Conservation (phyloP, 2,888 invertebrate species). For the Ectemnius lituratus region DNA sequence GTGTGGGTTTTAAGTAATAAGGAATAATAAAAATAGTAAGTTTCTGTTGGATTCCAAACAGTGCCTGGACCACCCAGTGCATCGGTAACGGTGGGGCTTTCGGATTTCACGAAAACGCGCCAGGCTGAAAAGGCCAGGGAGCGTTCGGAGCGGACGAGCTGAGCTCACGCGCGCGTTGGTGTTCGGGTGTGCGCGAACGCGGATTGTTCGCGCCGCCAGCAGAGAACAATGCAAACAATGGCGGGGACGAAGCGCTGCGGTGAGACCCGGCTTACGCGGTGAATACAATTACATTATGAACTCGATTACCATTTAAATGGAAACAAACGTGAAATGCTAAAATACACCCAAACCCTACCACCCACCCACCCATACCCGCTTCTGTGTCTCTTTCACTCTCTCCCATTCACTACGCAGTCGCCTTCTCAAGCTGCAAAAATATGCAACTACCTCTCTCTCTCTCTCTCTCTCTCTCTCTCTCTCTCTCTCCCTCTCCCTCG, state of each 20-base stretch:
- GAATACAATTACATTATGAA: conserved; percentile 78
- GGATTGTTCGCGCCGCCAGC: conserved; percentile 68
- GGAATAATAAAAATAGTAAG: too few relatives aligned
- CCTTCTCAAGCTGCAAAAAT: conserved; percentile 45
- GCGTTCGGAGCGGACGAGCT: neutral
- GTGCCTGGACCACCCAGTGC: too few relatives aligned
- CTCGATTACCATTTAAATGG: conserved; percentile 78
- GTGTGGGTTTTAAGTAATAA: too few relatives aligned
- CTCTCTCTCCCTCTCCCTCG: neutral
- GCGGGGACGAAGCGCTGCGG: conserved; percentile 68
- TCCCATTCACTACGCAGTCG: conserved; percentile 5
- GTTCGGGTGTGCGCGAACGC: conserved; percentile 29
- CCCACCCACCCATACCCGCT: too few relatives aligned
- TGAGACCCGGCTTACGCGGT: conserved; percentile 75
- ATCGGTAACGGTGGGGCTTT: conserved; percentile 54
- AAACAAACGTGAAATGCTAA: conserved; percentile 78
- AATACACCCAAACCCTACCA: conserved; percentile 64
- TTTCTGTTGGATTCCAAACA: too few relatives aligned
- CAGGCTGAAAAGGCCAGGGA: conserved; percentile 64
- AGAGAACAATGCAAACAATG: conserved; percentile 74
- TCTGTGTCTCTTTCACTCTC: conserved; percentile 13
- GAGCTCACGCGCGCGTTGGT: too few relatives aligned
- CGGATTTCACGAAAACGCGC: conserved; percentile 67
- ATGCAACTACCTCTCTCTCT: conserved; percentile 33
- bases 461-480: neutral